Evolutionary conservation across 2,113 vertebrate genomes (phyloP).

Genomic region (Herpailurus yagouaroundi): DNA sequence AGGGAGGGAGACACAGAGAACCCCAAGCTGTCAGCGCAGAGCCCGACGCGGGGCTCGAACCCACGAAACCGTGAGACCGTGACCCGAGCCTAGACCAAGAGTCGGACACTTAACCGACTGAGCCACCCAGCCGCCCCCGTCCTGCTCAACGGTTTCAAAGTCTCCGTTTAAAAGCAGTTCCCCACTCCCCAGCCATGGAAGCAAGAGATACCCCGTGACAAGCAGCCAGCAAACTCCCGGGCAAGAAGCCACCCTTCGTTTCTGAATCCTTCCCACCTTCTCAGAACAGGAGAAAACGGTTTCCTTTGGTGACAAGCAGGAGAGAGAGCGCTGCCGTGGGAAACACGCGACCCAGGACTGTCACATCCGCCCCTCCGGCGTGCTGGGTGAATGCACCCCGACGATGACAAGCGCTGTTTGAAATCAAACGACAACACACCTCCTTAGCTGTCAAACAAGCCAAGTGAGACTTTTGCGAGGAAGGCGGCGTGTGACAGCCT

Average conservation of each 20-base stretch:
- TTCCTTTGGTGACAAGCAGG: not conserved
- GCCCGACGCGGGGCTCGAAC: too few relatives aligned
- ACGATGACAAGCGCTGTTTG: not conserved
- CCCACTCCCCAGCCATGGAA: not conserved
- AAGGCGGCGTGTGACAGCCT: fast-evolving
- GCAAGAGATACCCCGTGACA: fast-evolving
- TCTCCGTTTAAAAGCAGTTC: fast-evolving
- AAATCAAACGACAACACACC: conserved; percentile 52
- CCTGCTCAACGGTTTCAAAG: too few relatives aligned
- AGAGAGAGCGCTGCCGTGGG: fast-evolving
- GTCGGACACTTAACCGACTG: too few relatives aligned
- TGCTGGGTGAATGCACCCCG: fast-evolving
- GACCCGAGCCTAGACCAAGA: too few relatives aligned
- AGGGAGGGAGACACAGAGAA: too few relatives aligned
- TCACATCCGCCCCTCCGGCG: fast-evolving
- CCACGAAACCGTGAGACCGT: too few relatives aligned
- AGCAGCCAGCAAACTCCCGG: fast-evolving
- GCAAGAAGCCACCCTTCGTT: fast-evolving
- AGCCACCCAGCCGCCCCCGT: too few relatives aligned
- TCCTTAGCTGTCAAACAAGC: conserved; percentile 69
- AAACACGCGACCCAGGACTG: fast-evolving
- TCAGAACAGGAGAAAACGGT: not conserved
- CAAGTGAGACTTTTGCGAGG: conserved; percentile 35
- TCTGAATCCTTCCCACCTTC: not conserved
- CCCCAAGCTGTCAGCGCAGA: too few relatives aligned